Conservation (phyloP, 2,113 vertebrate species). For the Cyrtonyx montezumae region DNA sequence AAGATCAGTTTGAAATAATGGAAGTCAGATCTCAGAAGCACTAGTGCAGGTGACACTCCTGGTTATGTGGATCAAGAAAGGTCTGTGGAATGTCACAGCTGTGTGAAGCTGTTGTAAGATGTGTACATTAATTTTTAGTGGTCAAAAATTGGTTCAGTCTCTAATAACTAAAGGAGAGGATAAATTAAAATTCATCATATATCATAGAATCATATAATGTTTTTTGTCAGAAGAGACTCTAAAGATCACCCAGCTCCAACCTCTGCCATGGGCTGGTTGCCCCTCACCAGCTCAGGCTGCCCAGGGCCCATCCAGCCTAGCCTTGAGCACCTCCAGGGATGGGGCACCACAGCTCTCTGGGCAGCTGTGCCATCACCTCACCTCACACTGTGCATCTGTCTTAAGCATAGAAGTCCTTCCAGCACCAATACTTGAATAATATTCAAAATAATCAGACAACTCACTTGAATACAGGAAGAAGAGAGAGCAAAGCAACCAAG, state of each 20-base stretch:
- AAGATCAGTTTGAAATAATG: background rate
- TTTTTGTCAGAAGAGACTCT: too few species aligned
- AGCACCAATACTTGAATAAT: background rate
- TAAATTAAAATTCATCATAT: background rate
- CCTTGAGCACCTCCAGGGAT: too few species aligned
- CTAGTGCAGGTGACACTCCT: background rate
- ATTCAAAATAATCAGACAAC: conserved; percentile 14
- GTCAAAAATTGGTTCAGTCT: background rate
- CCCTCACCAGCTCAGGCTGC: too few species aligned
- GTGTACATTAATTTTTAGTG: background rate
- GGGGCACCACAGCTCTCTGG: too few species aligned
- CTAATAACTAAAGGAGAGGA: background rate
- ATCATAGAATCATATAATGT: too few species aligned
- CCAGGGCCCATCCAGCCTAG: too few species aligned
- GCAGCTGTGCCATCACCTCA: too few species aligned
- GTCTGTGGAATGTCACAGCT: background rate
- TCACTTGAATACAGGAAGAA: background rate
- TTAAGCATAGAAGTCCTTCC: background rate
- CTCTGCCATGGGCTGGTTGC: too few species aligned
- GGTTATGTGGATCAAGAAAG: background rate
- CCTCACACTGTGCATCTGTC: too few species aligned
- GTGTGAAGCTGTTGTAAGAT: background rate
- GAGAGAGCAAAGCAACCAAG: conserved; percentile 30
- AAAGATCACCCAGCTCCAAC: too few species aligned
- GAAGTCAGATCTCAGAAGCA: background rate